Evolutionary conservation across 2,797 vertebrate genomes (phyloP).

Genomic region (Squalus acanthias): DNA sequence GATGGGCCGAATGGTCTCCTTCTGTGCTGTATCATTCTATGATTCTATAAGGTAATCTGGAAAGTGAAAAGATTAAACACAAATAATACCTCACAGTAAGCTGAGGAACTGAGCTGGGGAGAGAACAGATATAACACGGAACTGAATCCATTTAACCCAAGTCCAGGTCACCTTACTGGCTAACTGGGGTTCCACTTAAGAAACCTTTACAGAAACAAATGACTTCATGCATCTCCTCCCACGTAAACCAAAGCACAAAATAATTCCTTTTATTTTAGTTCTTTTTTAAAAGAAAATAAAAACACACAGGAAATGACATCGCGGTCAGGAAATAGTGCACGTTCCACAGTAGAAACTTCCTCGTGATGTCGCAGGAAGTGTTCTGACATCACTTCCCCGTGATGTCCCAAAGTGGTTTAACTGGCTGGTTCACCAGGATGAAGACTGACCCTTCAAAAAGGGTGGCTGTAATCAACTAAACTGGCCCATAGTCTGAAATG

Average conservation of each 20-base stretch:
- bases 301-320: background rate
- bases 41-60: background rate
- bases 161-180: background rate
- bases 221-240: background rate
- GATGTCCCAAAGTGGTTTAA: background rate
- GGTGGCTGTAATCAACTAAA: background rate
- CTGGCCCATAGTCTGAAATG: background rate
- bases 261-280: background rate
- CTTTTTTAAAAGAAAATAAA: background rate
- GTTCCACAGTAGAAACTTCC: background rate
- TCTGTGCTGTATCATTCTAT: background rate
- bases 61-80: background rate
- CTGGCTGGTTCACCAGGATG: background rate
- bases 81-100: background rate
- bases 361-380: background rate
- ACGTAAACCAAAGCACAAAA: constrained; percentile 5
- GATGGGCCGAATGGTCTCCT: background rate
- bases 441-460: background rate
- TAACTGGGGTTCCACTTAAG: background rate
- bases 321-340: background rate
- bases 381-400: background rate
- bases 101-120: background rate
- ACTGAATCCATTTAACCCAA: no score
- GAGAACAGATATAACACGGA: background rate
- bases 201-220: background rate